These are phyloP conservation scores for Auanema freiburgensis DNA, from an alignment of 2,888 invertebrate species.

Conservation along the genomic window DNA sequence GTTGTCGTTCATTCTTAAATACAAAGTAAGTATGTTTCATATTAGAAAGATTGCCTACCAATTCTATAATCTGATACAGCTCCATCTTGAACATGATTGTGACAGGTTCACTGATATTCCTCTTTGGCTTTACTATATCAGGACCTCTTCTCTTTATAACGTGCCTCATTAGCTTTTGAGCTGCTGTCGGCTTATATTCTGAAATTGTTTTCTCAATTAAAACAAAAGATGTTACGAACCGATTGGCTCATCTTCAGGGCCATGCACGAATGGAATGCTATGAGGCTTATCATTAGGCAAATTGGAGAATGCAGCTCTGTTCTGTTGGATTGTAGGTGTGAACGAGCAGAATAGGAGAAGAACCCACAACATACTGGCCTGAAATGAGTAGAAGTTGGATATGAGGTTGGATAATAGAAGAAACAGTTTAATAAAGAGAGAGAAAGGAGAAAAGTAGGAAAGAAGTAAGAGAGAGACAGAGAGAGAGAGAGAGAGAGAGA, in stretches of 20 bases:
- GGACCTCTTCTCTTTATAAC: slow-evolving; percentile 17
- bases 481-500: neutral
- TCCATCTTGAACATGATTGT: slow-evolving; percentile 26
- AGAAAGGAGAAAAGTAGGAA: too few species aligned
- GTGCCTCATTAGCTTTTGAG: slow-evolving; percentile 16
- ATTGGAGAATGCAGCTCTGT: too few species aligned
- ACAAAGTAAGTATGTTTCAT: too few species aligned
- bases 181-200: slow-evolving; percentile 3
- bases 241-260: neutral
- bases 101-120: slow-evolving; percentile 20
- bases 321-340: too few species aligned
- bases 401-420: too few species aligned
- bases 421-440: too few species aligned
- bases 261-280: too few species aligned
- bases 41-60: slow-evolving; percentile 11
- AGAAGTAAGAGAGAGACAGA: slow-evolving; percentile 1
- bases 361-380: too few species aligned
- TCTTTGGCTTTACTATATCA: slow-evolving; percentile 25
- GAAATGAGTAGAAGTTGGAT: too few species aligned
- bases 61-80: slow-evolving; percentile 33
- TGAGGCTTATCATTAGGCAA: too few species aligned
- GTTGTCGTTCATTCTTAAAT: slow-evolving; percentile 30
- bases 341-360: too few species aligned
- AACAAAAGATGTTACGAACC: neutral
- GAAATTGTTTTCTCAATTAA: neutral